phyloP scores from a whole-genome alignment of 2,888 invertebrate species.

The Nomada fabriciana region DNA sequence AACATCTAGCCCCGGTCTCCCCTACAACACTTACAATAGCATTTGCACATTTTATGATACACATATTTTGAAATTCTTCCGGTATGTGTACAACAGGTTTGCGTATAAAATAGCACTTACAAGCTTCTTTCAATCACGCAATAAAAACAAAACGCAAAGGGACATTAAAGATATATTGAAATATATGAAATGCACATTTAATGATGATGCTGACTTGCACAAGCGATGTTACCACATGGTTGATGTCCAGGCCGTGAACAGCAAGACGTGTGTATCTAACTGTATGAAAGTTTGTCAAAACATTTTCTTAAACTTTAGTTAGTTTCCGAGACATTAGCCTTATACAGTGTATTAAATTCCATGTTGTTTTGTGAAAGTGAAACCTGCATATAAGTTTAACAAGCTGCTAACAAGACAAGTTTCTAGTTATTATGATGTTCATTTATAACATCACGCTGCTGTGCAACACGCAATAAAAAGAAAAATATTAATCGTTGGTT shows the following conservation, averaged over 20 bases:
- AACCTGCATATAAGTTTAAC: background rate
- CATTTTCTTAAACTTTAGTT: background rate
- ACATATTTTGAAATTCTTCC: too few species aligned
- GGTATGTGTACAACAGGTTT: too few species aligned
- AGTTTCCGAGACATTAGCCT: background rate
- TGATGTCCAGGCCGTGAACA: background rate
- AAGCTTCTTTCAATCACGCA: too few species aligned
- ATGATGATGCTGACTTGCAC: background rate
- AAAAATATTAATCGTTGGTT: background rate
- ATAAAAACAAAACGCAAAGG: too few species aligned
- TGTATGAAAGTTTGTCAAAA: slow-evolving; percentile 7
- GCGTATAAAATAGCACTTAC: too few species aligned
- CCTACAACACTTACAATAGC: too few species aligned
- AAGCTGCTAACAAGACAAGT: background rate
- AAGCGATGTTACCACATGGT: background rate
- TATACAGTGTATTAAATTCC: background rate
- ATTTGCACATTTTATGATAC: too few species aligned
- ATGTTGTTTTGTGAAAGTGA: background rate
- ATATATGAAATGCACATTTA: background rate
- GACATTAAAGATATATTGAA: too few species aligned
- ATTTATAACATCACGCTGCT: background rate
- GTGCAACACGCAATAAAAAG: background rate
- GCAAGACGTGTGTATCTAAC: background rate
- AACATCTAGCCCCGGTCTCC: too few species aligned
- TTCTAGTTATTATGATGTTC: background rate